These are phyloP conservation scores for Dasypolia templi DNA, from an alignment of 2,888 invertebrate genomes.

Conservation along the genomic window DNA sequence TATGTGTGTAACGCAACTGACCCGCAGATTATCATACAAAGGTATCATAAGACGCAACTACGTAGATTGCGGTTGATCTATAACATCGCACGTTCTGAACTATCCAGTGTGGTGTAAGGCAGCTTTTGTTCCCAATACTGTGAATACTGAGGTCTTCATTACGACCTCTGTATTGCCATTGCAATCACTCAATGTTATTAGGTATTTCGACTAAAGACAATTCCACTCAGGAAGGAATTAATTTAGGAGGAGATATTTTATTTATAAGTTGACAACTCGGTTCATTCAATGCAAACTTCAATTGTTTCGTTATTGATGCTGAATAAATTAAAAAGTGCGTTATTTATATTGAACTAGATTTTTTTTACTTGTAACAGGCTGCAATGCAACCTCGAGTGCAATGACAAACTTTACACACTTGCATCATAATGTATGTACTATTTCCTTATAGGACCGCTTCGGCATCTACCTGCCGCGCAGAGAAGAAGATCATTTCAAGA, in stretches of 20 bases:
- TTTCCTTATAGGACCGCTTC: constrained; percentile 80
- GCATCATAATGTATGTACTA: neutral
- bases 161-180: too few species aligned
- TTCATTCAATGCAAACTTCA: neutral
- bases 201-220: neutral
- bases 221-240: neutral
- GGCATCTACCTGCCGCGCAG: constrained; percentile 82
- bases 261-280: neutral
- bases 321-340: neutral
- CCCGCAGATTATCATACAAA: neutral
- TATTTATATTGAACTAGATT: neutral
- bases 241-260: neutral
- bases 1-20: neutral
- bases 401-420: neutral
- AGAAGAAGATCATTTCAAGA: constrained; percentile 45
- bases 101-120: neutral
- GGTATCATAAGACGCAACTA: neutral
- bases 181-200: neutral
- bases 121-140: neutral
- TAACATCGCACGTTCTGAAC: too few species aligned
- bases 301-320: neutral
- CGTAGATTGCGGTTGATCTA: neutral
- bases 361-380: neutral
- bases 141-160: neutral
- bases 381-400: neutral